phyloP scores from a whole-genome alignment of 2,888 invertebrate species.

The Amblyjoppa fuscipennis region DNA sequence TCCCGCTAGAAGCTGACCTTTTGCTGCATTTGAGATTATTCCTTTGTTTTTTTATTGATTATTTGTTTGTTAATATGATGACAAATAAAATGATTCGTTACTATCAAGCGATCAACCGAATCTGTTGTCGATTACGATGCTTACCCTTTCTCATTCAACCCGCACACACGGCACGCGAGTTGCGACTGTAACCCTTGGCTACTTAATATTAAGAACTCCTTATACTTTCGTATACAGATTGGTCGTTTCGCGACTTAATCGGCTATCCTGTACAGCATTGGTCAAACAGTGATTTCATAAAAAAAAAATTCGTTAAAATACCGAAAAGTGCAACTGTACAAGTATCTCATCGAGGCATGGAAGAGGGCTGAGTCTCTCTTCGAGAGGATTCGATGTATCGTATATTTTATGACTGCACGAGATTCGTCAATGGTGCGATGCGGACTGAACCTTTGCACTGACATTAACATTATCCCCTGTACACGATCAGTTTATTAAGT shows the following conservation, averaged over 20 bases:
- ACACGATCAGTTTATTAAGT: constrained; percentile 46
- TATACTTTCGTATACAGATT: background rate
- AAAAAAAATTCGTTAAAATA: constrained; percentile 15
- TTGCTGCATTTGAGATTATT: constrained; percentile 31
- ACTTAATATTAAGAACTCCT: background rate
- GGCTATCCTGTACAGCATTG: constrained; percentile 12
- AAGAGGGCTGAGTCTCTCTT: background rate
- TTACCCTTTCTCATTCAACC: background rate
- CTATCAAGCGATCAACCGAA: background rate
- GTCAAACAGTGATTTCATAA: background rate
- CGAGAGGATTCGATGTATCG: constrained; percentile 28
- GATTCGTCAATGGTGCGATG: constrained; percentile 82
- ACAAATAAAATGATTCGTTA: constrained; percentile 12
- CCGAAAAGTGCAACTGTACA: constrained; percentile 65
- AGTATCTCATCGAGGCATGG: constrained; percentile 16
- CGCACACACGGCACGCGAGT: constrained; percentile 30
- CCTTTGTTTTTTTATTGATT: constrained; percentile 21
- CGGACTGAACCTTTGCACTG: constrained; percentile 75
- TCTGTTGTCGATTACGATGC: constrained; percentile 1
- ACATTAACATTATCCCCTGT: constrained; percentile 45
- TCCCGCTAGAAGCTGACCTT: constrained; percentile 56
- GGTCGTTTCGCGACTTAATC: constrained; percentile 8
- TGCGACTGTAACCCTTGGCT: background rate
- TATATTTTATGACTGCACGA: constrained; percentile 60
- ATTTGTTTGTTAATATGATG: constrained; percentile 24